These are phyloP conservation scores for Zhuqinia jingwanae DNA, from an alignment of 2,888 invertebrate species.

Conservation along the genomic window DNA sequence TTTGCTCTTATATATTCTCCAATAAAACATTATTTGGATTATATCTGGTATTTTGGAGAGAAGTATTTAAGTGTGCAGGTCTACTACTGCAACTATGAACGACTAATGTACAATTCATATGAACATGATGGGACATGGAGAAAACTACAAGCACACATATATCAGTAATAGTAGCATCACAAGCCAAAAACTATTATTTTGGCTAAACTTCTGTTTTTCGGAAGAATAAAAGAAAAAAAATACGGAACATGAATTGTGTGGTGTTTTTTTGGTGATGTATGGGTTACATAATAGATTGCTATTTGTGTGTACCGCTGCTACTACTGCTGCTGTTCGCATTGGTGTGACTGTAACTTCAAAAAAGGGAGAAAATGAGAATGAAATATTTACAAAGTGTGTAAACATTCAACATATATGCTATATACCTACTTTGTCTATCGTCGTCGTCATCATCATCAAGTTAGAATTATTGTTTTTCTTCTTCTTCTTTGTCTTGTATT, in stretches of 20 bases:
- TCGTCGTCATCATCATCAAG: no score
- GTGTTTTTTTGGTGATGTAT: not conserved
- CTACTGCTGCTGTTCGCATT: no score
- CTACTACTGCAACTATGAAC: no score
- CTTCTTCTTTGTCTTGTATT: not conserved
- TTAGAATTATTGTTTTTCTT: not conserved
- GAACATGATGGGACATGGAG: slow-evolving; percentile 3
- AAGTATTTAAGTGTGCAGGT: no score
- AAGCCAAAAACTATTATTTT: not conserved
- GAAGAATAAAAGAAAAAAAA: not conserved
- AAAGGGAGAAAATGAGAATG: slow-evolving; percentile 8
- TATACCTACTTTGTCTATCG: no score
- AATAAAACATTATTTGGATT: not conserved
- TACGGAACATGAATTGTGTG: slow-evolving; percentile 7
- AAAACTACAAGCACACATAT: not conserved
- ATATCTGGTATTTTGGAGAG: not conserved
- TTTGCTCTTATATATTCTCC: not conserved
- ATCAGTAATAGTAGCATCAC: not conserved
- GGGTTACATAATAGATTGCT: slow-evolving; percentile 4
- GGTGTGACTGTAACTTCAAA: slow-evolving; percentile 37
- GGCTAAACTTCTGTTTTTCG: not conserved
- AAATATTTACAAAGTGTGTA: slow-evolving; percentile 28
- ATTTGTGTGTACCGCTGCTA: not conserved
- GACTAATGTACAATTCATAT: slow-evolving; percentile 33
- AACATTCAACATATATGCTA: no score